Evolutionary conservation across 1,140 invertebrate species (phyloP), one percentile per base, ranked within the genome.

Genomic region (Lethrus apterus): DNA sequence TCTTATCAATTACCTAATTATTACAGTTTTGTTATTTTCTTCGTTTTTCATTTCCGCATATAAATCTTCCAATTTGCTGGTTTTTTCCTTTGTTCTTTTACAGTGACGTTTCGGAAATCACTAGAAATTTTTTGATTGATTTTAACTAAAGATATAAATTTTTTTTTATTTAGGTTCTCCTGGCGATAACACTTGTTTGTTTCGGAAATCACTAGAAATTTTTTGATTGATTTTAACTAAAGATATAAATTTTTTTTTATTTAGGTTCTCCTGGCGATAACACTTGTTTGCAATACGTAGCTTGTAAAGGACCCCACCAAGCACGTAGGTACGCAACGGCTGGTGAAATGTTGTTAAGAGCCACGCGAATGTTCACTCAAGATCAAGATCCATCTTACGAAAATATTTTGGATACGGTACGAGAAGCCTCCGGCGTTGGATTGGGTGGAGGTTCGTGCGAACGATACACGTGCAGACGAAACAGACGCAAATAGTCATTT

Each of bases 291-390:
- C 80, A 84, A 62, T 73, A 78, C 18, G 74, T 86, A 2, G 80
- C 86, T 38, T 91, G 87, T 53, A 77, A 82, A 52, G 76, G 80
- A 46, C 85, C 85, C 0, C 65, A 74, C 24, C 77, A 83, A 29
- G 83, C 85, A 5, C 77, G 73, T 29, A 72, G 84, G 44, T 91
- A 90, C 62, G 70, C 80, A 3, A 76, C 78, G 9, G 85, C 84
- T 2, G 83, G 79, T 10, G 82, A 86, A 51, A 76, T 87, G 46
- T 63, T 88, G 1, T 56, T 87, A 30, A 80, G 84, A 55, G 76
- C 79, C 23, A 75, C 79, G 4, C 81, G 82, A 62, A 69, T 84
- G 35, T 68, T 86, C 11, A 23, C 52, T 2, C 10, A 58, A 8
- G 29, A 57, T 15, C 32, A 54, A 3, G 54, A 60, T 31, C 34